phyloP scores from a whole-genome alignment of 1,140 invertebrate species.

The Formica selysi region DNA sequence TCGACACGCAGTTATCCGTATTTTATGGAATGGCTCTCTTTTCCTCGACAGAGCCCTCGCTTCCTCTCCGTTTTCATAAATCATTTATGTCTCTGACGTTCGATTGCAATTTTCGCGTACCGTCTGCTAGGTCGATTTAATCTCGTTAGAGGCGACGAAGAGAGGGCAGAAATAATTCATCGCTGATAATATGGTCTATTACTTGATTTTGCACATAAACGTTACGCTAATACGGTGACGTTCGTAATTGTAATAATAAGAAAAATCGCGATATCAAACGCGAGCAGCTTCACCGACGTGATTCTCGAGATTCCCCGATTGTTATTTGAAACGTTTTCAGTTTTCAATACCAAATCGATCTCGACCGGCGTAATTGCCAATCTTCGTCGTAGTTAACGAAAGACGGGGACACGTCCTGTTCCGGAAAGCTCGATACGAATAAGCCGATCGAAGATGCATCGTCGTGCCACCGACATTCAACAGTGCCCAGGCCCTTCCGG shows the following conservation, averaged over 20 bases:
- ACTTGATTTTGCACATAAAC: not conserved
- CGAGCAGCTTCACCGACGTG: not conserved
- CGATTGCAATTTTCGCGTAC: slow-evolving; percentile 52
- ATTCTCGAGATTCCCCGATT: slow-evolving; percentile 36
- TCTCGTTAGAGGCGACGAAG: slow-evolving; percentile 1
- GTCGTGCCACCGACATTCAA: slow-evolving; percentile 63
- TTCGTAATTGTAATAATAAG: not conserved
- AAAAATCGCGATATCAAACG: not conserved
- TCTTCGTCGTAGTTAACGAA: slow-evolving; percentile 57
- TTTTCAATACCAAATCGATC: slow-evolving; percentile 62
- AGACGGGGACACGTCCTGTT: slow-evolving; percentile 52
- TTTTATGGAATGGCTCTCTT: slow-evolving; percentile 55
- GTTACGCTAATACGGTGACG: not conserved
- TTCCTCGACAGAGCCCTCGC: not conserved
- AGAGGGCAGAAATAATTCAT: slow-evolving; percentile 17
- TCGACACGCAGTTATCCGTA: slow-evolving; percentile 57
- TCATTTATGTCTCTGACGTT: slow-evolving; percentile 48
- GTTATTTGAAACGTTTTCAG: slow-evolving; percentile 60
- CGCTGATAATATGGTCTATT: slow-evolving; percentile 14
- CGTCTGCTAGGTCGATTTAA: slow-evolving; percentile 30
- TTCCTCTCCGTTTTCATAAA: slow-evolving; percentile 57
- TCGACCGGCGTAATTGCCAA: slow-evolving; percentile 57
- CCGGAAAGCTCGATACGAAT: not conserved
- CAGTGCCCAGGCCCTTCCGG: slow-evolving; percentile 47
- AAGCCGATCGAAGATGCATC: slow-evolving; percentile 43